phyloP scores from a whole-genome alignment of 2,888 invertebrate species.

The Tinea trinotella region DNA sequence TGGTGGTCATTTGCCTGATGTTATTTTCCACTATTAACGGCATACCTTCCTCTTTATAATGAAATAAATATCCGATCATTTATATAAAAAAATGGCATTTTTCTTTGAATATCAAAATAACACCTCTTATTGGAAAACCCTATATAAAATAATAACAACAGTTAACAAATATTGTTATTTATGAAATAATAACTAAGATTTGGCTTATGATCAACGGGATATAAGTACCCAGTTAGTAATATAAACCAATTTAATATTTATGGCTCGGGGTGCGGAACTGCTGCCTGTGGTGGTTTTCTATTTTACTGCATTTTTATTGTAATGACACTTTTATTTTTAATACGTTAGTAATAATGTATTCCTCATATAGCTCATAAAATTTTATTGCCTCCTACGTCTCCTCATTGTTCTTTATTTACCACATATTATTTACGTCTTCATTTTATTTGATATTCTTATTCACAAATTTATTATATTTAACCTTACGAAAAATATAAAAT shows the following conservation, averaged over 20 bases:
- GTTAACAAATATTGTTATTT: too few relatives aligned
- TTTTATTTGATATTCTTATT: conserved; percentile 12
- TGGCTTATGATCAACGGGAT: neutral
- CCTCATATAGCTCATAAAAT: conserved; percentile 30
- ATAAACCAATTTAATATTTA: conserved; percentile 39
- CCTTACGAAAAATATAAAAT: neutral
- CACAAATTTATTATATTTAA: conserved; percentile 9
- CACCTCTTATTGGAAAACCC: too few relatives aligned
- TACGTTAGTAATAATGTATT: conserved; percentile 33
- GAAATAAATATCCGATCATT: too few relatives aligned
- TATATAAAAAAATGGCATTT: too few relatives aligned
- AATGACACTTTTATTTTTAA: conserved; percentile 35
- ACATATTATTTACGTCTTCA: conserved; percentile 16
- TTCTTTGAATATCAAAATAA: too few relatives aligned
- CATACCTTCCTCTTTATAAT: too few relatives aligned
- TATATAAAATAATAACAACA: too few relatives aligned
- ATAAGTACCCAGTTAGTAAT: neutral
- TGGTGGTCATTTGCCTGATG: too few relatives aligned
- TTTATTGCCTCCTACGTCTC: conserved; percentile 28
- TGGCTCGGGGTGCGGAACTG: conserved; percentile 30
- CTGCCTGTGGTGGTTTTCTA: conserved; percentile 32
- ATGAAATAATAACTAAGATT: neutral
- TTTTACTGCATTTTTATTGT: conserved; percentile 43
- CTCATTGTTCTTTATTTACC: conserved; percentile 23
- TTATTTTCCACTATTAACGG: too few relatives aligned